Conservation (phyloP, 2,797 vertebrate species). For the Coccyzus lansbergi region DNA sequence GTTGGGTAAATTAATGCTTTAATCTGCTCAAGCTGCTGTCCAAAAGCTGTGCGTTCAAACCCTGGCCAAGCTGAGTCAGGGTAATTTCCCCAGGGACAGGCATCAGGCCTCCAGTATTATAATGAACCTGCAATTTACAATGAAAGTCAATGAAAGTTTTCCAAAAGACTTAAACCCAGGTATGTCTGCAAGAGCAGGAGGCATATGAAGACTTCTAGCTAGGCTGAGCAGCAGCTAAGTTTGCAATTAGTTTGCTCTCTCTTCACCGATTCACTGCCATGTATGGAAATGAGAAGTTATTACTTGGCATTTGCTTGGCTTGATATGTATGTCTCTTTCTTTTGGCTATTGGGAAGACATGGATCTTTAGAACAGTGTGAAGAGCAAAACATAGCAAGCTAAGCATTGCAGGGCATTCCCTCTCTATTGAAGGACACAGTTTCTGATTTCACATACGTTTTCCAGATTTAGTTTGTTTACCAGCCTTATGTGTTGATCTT, state of each 20-base stretch:
- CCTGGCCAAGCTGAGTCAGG: not conserved
- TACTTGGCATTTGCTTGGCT: constrained; percentile 55
- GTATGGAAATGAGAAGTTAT: constrained; percentile 52
- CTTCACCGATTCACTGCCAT: constrained; percentile 20
- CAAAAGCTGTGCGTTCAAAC: not conserved
- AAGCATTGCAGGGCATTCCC: not conserved
- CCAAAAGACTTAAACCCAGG: not conserved
- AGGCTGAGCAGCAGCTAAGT: not conserved
- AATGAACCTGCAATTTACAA: not conserved
- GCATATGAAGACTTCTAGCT: not conserved
- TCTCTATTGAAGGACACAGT: not conserved
- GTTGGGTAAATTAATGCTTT: not conserved
- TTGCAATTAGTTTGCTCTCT: constrained; percentile 10
- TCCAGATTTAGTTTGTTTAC: not conserved
- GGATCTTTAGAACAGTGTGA: constrained; percentile 6
- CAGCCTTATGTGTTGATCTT: not conserved
- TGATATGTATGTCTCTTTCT: constrained; percentile 66
- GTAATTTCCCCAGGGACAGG: not conserved
- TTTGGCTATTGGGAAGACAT: constrained; percentile 17
- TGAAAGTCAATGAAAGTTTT: constrained; percentile 16
- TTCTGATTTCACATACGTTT: not conserved
- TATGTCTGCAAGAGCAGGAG: not conserved
- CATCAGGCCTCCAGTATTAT: not conserved
- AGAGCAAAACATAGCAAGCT: constrained; percentile 19
- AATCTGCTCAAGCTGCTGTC: not conserved